Evolutionary conservation across 2,113 vertebrate species (phyloP).

Genomic region (Poeciliopsis prolifica): DNA sequence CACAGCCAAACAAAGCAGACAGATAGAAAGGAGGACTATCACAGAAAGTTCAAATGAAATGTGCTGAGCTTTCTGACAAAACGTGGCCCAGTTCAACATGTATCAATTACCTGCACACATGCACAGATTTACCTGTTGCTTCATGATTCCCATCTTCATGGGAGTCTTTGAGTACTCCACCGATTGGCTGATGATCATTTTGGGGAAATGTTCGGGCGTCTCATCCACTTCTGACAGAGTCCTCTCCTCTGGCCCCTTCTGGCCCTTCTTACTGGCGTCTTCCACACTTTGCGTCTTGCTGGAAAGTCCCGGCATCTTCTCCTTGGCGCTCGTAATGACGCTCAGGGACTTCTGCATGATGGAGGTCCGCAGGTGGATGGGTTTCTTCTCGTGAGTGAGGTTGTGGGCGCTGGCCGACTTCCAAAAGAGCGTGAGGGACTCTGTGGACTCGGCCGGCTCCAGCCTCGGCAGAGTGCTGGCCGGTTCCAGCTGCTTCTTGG

Average conservation of each 20-base stretch:
- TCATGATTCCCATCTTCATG: constrained; percentile 95
- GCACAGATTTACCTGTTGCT: constrained; percentile 82
- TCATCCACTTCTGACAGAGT: constrained; percentile 84
- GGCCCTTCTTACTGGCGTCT: constrained; percentile 81
- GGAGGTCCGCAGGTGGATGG: constrained; percentile 89
- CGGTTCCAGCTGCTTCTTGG: constrained; percentile 78
- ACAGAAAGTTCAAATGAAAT: background rate
- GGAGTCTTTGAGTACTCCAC: constrained; percentile 89
- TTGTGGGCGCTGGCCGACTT: constrained; percentile 97
- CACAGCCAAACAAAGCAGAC: no score
- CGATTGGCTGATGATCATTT: constrained; percentile 84
- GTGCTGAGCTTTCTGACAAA: background rate
- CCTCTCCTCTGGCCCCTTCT: constrained; percentile 83
- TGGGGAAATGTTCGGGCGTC: constrained; percentile 82
- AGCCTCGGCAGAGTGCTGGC: constrained; percentile 56
- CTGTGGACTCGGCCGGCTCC: constrained; percentile 84
- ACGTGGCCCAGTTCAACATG: background rate
- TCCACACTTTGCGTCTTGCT: constrained; percentile 86
- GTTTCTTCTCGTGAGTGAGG: constrained; percentile 92
- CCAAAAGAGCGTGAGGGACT: constrained; percentile 93
- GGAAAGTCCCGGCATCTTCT: constrained; percentile 90
- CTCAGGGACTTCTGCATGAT: constrained; percentile 98
- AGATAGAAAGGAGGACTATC: background rate
- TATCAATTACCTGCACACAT: background rate
- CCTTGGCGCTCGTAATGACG: constrained; percentile 96